Evolutionary conservation across 2,888 invertebrate species (phyloP).

Genomic region (Julus scandinavius): DNA sequence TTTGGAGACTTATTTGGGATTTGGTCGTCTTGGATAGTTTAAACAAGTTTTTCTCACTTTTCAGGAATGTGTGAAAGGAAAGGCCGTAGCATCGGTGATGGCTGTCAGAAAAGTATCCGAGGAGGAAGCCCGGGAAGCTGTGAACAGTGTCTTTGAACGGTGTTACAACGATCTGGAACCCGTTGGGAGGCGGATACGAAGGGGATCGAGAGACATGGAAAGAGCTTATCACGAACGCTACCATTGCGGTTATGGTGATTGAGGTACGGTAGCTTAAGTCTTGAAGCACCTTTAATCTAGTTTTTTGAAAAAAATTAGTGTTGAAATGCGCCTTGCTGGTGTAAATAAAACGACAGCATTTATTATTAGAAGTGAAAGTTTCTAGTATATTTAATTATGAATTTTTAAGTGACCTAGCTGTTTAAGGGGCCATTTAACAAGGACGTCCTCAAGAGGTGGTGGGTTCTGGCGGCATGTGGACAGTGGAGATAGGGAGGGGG

Average conservation of each 20-base stretch:
- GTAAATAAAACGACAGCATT: constrained; percentile 35
- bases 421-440: too few relatives aligned
- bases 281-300: neutral
- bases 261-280: neutral
- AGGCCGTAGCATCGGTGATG: constrained; percentile 85
- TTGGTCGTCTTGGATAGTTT: neutral
- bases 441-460: neutral
- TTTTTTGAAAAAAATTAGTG: neutral
- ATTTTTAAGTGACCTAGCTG: too few relatives aligned
- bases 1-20: constrained; percentile 10
- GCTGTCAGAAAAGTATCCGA: constrained; percentile 80
- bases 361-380: neutral
- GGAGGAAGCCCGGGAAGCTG: constrained; percentile 78
- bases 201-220: constrained; percentile 79
- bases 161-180: constrained; percentile 95
- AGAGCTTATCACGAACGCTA: constrained; percentile 80
- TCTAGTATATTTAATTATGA: neutral
- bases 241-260: constrained; percentile 78
- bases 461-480: too few relatives aligned
- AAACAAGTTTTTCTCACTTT: constrained; percentile 43
- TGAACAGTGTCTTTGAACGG: constrained; percentile 87
- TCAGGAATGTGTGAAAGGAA: constrained; percentile 87
- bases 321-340: neutral
- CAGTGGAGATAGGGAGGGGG: too few relatives aligned
- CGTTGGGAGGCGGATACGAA: constrained; percentile 73